Base-by-base conservation (phyloP, 1,140 invertebrate species). In the Lanistes nyassanus region DNA sequence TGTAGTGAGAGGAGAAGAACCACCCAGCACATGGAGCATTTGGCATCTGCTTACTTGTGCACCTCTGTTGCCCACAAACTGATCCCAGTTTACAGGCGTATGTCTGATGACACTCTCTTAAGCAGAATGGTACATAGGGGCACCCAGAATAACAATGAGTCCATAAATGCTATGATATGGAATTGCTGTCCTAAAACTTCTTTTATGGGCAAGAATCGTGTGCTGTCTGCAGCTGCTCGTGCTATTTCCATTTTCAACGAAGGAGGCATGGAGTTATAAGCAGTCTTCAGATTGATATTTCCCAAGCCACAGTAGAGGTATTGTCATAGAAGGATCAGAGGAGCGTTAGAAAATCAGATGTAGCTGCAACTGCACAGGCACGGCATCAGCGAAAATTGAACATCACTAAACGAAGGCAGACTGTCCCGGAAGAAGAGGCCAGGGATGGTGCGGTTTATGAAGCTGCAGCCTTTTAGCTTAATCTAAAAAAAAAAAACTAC, bases 131-230 rank as follows among this genome's bases (percentile, higher is more conserved):
- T n/a, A 13, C 62, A 65, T 65, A 36, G 62, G 29, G 62, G 65
- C 29, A 67, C 65, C 29, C 65, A 67, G 29, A 67, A 67, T 42
- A 67, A 36, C 6, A 67, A 67, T 67, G 65, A 67, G 65, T 67
- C 37, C 65, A 36, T 67, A 16, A 67, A 67, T 23, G 5, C 7
- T n/a, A 67, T 6, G 2, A 67, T 67, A 42, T 67, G 65, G 65
- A 23, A 16, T 23, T n/a, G 37, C 16, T 67, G 36, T n/a, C 65
- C 65, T 4, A 67, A 67, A 34, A 67, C 65, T 11, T 67, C 65
- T 16, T 65, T 65, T 37, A 65, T 65, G 62, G 62, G 62, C n/a
- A 6, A 36, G 62, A 39, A n/a, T n/a, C 36, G 37, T 21, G 65
- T 67, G 36, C 1, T 26, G 7, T 36, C 37, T n/a, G 29, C 4